Conservation (phyloP, 2,888 invertebrate genomes). For the Dryobotodes eremita region DNA sequence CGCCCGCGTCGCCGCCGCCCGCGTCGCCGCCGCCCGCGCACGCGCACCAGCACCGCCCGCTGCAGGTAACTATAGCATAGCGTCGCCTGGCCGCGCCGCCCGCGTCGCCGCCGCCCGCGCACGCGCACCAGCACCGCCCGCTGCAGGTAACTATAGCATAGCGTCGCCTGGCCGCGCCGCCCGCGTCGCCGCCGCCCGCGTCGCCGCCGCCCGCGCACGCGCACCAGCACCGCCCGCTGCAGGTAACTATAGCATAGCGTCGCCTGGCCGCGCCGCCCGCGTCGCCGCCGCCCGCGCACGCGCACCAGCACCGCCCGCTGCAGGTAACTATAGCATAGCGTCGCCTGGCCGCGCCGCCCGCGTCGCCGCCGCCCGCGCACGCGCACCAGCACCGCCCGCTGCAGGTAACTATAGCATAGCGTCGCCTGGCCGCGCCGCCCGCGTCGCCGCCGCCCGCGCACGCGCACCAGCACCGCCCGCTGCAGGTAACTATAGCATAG, state of each 20-base stretch:
- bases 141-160: conserved; percentile 78
- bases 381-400: conserved; percentile 58
- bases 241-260: conserved; percentile 41
- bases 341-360: conserved; percentile 79
- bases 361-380: conserved; percentile 64
- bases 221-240: conserved; percentile 58
- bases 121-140: conserved; percentile 58
- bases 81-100: no score
- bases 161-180: conserved; percentile 94
- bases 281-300: conserved; percentile 62
- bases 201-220: conserved; percentile 64
- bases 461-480: conserved; percentile 56
- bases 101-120: conserved; percentile 60
- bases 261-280: conserved; percentile 48
- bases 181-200: conserved; percentile 81
- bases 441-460: conserved; percentile 61
- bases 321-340: no score
- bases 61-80: conserved; percentile 48
- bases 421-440: conserved; percentile 54
- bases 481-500: conserved; percentile 79
- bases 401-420: conserved; percentile 44
- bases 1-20: conserved; percentile 84
- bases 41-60: conserved; percentile 56
- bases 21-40: conserved; percentile 64
- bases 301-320: conserved; percentile 85